Evolutionary conservation across 2,113 vertebrate genomes (phyloP).

Genomic region (Felis chaus): DNA sequence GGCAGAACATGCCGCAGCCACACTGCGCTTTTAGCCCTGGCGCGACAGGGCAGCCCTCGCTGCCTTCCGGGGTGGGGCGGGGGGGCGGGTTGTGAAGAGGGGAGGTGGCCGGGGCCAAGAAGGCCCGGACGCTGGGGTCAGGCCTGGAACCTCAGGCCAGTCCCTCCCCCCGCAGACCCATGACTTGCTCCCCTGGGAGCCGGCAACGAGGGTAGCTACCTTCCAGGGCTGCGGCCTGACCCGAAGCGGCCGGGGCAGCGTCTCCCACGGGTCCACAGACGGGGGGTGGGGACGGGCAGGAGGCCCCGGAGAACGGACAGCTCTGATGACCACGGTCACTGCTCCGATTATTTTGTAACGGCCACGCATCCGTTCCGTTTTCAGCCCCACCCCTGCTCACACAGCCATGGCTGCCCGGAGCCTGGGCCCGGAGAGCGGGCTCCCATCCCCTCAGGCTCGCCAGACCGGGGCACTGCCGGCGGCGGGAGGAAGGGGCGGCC

Average conservation of each 20-base stretch:
- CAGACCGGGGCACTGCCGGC: accelerated
- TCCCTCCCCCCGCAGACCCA: accelerated
- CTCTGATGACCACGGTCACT: accelerated
- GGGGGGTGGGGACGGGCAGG: not conserved
- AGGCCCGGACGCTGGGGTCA: not conserved
- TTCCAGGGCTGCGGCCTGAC: accelerated
- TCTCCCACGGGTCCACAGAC: not conserved
- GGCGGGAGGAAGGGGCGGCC: not conserved
- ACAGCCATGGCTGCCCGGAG: not conserved
- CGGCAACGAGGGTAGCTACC: accelerated
- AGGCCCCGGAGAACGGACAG: not conserved
- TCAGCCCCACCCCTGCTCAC: not conserved
- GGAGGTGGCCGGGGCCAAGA: accelerated
- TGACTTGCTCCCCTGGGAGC: not conserved
- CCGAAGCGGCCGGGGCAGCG: accelerated
- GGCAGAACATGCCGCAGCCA: not conserved
- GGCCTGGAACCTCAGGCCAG: not conserved
- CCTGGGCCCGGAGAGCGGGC: accelerated
- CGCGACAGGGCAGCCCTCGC: accelerated
- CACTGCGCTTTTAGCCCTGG: not conserved
- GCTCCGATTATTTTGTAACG: not conserved
- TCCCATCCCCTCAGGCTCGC: not conserved
- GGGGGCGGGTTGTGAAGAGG: not conserved
- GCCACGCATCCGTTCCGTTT: accelerated
- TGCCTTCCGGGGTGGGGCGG: accelerated